Evolutionary conservation across 2,888 invertebrate species (phyloP).

Genomic region (Melolontha melolontha): DNA sequence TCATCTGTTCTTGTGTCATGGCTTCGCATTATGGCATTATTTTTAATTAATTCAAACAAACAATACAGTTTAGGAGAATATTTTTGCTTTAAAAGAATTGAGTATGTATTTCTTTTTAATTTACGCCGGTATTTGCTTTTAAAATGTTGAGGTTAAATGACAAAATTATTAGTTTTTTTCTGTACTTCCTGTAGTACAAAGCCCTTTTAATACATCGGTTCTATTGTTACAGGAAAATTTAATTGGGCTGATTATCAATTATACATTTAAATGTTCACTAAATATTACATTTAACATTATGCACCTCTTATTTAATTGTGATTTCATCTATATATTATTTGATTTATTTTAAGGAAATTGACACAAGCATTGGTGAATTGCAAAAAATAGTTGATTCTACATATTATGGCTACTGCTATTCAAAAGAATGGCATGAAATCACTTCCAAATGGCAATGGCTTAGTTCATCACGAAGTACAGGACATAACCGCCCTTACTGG

Average conservation of each 20-base stretch:
- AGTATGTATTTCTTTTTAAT: conserved; percentile 35
- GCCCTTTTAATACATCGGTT: conserved; percentile 38
- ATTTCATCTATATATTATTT: conserved; percentile 19
- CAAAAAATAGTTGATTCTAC: conserved; percentile 12
- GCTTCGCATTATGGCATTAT: conserved; percentile 60
- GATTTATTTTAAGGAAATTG: conserved; percentile 37
- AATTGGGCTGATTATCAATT: conserved; percentile 7
- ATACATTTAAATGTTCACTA: neutral
- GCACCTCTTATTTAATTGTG: conserved; percentile 7
- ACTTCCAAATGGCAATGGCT: conserved; percentile 73
- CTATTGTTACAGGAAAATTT: conserved; percentile 33
- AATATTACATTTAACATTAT: neutral
- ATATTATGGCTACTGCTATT: conserved; percentile 81
- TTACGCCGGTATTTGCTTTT: conserved; percentile 1
- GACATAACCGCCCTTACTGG: conserved; percentile 59
- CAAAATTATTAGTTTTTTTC: conserved; percentile 45
- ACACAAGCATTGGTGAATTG: conserved; percentile 34
- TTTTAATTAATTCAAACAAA: conserved; percentile 52
- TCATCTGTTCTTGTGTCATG: conserved; percentile 59
- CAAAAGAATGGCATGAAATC: conserved; percentile 87
- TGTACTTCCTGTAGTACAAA: conserved; percentile 47
- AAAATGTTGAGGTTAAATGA: conserved; percentile 48
- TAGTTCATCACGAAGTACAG: conserved; percentile 62
- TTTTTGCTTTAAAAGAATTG: conserved; percentile 23
- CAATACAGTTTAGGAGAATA: conserved; percentile 20